phyloP scores from a whole-genome alignment of 2,113 vertebrate genomes.

The Equus przewalskii region DNA sequence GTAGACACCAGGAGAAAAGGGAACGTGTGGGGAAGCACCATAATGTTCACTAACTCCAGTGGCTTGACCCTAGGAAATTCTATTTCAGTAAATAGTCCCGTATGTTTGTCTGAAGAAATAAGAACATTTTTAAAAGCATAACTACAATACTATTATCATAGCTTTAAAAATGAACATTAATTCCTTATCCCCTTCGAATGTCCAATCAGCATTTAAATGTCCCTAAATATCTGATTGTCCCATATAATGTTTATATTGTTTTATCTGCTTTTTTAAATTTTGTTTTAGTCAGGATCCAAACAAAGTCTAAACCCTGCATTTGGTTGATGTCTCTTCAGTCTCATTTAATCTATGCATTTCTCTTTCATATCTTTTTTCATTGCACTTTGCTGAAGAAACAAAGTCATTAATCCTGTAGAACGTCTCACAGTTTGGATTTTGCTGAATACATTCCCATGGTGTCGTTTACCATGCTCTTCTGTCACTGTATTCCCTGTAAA shows the following conservation, averaged over 20 bases:
- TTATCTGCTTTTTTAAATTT: background rate
- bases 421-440: background rate
- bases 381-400: background rate
- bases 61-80: background rate
- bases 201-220: constrained; percentile 3
- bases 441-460: background rate
- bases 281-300: background rate
- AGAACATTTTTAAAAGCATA: background rate
- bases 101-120: background rate
- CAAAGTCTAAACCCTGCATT: background rate
- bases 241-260: background rate
- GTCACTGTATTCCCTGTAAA: background rate
- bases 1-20: background rate
- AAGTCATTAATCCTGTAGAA: background rate
- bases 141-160: background rate
- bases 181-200: background rate
- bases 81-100: background rate
- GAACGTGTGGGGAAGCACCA: background rate
- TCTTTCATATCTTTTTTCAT: background rate
- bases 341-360: background rate
- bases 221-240: background rate
- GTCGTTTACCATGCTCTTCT: background rate
- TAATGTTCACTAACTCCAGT: background rate
- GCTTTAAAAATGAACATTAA: constrained; percentile 44
- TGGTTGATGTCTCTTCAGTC: background rate